Conservation (phyloP, 2,113 vertebrate genomes). For the Mystacornis crossleyi region DNA sequence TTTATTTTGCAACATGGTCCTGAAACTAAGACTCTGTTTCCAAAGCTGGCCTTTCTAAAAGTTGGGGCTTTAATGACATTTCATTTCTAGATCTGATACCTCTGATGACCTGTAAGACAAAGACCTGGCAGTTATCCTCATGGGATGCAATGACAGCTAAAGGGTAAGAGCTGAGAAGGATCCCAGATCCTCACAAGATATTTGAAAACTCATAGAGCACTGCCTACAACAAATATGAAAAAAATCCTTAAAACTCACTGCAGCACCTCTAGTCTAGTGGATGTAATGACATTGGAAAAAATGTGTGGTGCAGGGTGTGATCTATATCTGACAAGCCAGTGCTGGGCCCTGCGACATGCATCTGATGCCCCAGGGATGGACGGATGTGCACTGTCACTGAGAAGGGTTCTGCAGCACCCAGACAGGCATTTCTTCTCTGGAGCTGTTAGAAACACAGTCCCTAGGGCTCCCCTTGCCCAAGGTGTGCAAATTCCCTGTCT, state of each 20-base stretch:
- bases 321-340: neutral
- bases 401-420: neutral
- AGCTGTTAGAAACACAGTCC: neutral
- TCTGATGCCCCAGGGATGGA: neutral
- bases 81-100: neutral
- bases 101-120: neutral
- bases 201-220: neutral
- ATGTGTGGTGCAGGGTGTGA: neutral
- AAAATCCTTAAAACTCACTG: neutral
- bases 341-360: accelerated
- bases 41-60: neutral
- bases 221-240: neutral
- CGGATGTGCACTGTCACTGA: neutral
- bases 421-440: neutral
- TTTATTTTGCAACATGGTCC: neutral
- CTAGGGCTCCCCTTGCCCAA: neutral
- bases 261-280: neutral
- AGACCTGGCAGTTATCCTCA: neutral
- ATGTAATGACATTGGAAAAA: neutral
- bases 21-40: neutral
- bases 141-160: neutral
- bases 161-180: neutral
- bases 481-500: neutral
- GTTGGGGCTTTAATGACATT: neutral
- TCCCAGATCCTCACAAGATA: neutral